Evolutionary conservation across 2,888 invertebrate species (phyloP), one percentile per base, ranked within the genome.

Genomic region (Hoplodrina ambigua): DNA sequence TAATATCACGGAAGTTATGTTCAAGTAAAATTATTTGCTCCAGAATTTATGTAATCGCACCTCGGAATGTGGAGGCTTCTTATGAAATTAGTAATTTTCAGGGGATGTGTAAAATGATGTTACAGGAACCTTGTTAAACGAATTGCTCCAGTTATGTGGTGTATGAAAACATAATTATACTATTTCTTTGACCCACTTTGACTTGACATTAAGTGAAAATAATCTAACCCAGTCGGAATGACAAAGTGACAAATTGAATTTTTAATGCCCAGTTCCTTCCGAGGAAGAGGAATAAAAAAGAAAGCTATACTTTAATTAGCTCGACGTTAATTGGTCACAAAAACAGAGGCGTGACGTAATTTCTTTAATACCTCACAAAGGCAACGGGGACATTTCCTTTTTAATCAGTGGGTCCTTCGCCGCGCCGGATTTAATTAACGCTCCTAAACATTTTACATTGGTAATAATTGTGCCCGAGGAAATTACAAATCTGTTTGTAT

Each of bases 391-490:
- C 77, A 69, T 89, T 87, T 83, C 88, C 88, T 90, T 90, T 91
- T 93, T 90, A 91, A 92, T 90, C 89, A 89, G 87, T 79, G 84
- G 70, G 88, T 71, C 88, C 86, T 85, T 87, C 77, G 79, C 84
- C 83, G 86, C 82, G 80, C 87, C 72, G 88, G 90, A 92, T 94
- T 94, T 92, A 94, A 94, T 94, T 93, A 93, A 92, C 88, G 86
- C 85, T 82, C 83, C 88, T 88, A 91, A 92, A 92, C 90, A 92
- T 90, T 92, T 92, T 87, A 93, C 92, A 92, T 93, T 88, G 89
- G 89, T 88, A 92, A 93, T 94, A 91, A 94, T 89, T 90, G 88
- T 88, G 84, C 85, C 80, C 80, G 81, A 81, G 79, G 85, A 89
- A 88, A 86, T 82, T 86, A 87, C 88, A 87, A 89, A 90, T 89